Conservation (phyloP, 2,797 vertebrate genomes). For the Myotis myotis region DNA sequence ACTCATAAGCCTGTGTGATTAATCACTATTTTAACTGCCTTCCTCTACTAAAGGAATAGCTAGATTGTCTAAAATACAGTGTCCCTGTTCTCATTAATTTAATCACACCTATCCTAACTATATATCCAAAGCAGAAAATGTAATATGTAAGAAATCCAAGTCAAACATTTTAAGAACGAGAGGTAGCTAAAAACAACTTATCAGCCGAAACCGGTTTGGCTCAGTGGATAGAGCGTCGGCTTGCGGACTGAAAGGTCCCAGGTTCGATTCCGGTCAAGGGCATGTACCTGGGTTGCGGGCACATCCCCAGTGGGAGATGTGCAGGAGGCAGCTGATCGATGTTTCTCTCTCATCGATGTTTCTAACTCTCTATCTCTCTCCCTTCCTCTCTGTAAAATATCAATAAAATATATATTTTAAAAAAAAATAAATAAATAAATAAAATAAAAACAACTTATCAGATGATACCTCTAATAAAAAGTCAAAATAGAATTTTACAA, state of each 20-base stretch:
- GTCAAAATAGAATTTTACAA: neutral
- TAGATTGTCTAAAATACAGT: neutral
- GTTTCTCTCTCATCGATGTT: no score
- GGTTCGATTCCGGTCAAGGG: no score
- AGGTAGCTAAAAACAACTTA: slow-evolving; percentile 28
- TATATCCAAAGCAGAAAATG: neutral
- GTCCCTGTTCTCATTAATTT: slow-evolving; percentile 4
- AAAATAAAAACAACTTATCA: slow-evolving; percentile 52
- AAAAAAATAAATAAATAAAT: no score
- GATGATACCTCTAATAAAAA: neutral
- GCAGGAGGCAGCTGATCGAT: no score
- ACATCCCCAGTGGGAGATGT: no score
- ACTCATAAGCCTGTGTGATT: neutral
- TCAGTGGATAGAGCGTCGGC: no score
- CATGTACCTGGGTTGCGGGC: no score
- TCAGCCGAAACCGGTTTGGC: no score
- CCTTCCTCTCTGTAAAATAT: no score
- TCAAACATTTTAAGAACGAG: slow-evolving; percentile 31
- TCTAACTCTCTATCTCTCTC: no score
- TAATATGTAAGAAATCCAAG: neutral
- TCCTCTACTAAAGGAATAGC: neutral
- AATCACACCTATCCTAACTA: neutral
- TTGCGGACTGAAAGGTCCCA: no score
- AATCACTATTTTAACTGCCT: neutral
- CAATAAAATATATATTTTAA: no score